phyloP scores from a whole-genome alignment of 2,888 invertebrate genomes.

The Temnothorax unifasciatus region DNA sequence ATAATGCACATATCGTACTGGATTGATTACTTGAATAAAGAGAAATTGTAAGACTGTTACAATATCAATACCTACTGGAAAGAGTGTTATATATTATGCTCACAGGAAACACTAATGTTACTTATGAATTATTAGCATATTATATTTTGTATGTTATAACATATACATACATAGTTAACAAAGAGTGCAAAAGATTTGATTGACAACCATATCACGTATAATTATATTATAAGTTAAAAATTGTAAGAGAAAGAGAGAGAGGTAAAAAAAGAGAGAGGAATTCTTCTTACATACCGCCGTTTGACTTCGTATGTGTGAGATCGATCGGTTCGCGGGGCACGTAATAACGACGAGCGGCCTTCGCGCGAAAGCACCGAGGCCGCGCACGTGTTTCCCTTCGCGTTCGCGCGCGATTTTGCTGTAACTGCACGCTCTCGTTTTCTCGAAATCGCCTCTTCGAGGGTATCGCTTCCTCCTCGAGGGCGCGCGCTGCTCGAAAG shows the following conservation, averaged over 20 bases:
- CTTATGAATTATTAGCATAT: background rate
- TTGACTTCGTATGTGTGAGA: conserved; percentile 23
- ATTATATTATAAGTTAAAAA: conserved; percentile 1
- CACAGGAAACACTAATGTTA: background rate
- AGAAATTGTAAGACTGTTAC: background rate
- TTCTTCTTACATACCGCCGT: background rate
- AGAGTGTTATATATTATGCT: background rate
- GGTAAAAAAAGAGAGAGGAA: background rate
- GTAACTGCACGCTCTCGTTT: conserved; percentile 35
- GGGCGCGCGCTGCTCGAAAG: conserved; percentile 48
- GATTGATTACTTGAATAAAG: background rate
- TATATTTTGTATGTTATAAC: background rate
- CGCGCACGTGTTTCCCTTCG: conserved; percentile 42
- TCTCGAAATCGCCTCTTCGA: conserved; percentile 48
- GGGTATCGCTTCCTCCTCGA: conserved; percentile 51
- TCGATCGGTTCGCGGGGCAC: conserved; percentile 46
- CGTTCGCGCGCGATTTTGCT: conserved; percentile 37
- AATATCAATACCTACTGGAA: background rate
- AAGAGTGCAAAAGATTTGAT: background rate
- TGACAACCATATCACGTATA: background rate
- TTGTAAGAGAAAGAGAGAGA: background rate
- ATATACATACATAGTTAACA: background rate
- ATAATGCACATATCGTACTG: background rate
- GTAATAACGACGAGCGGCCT: conserved; percentile 53
- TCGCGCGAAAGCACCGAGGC: conserved; percentile 51